phyloP scores from a whole-genome alignment of 2,797 vertebrate genomes.

The Phataginus tetradactyla region DNA sequence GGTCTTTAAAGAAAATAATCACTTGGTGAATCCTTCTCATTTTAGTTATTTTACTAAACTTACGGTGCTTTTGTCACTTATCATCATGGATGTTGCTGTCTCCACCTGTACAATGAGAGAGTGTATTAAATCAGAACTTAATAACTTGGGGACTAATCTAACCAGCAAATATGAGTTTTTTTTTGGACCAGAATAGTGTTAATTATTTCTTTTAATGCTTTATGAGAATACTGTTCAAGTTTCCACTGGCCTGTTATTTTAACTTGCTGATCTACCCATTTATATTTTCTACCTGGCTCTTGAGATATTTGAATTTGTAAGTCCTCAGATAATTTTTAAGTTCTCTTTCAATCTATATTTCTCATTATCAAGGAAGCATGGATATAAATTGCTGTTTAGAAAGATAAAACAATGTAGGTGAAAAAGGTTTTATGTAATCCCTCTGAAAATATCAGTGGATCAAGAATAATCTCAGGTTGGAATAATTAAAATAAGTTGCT shows the following conservation, averaged over 20 bases:
- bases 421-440: neutral
- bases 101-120: neutral
- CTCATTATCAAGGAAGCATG: neutral
- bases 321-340: neutral
- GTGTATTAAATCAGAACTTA: neutral
- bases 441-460: constrained; percentile 30
- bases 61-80: neutral
- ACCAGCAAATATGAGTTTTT: neutral
- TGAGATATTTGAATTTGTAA: neutral
- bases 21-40: neutral
- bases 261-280: neutral
- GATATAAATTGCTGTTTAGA: neutral
- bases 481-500: neutral
- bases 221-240: neutral
- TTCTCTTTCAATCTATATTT: constrained; percentile 1
- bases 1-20: neutral
- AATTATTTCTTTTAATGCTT: neutral
- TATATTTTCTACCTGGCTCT: neutral
- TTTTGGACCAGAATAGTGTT: neutral
- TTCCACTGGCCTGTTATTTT: neutral
- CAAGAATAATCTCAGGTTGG: neutral
- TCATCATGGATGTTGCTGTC: neutral
- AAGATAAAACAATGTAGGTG: neutral
- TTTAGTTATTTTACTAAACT: neutral
- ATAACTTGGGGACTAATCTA: neutral